A percentile compares a stretch with the other conserved stretches of the same genome.
Conservation (phyloP, 2,797 vertebrate species). For the Coregonus ussuriensis region DNA sequence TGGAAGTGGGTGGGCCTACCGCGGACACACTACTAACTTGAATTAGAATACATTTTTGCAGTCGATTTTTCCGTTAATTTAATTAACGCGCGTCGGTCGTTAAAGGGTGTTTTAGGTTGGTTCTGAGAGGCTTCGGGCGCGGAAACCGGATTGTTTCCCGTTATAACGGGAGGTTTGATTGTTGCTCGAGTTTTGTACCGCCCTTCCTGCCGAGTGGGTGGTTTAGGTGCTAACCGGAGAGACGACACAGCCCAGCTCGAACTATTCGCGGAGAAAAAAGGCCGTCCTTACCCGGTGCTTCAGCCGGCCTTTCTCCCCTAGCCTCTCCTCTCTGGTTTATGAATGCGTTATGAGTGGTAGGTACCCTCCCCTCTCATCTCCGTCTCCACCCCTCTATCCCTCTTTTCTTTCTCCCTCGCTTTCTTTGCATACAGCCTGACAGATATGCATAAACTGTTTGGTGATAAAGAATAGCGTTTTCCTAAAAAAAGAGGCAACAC, state of each 20-base stretch:
- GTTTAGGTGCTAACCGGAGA: conserved; percentile 86
- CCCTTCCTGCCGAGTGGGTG: conserved; percentile 86
- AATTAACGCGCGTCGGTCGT: conserved; percentile 41
- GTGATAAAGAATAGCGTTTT: conserved; percentile 66
- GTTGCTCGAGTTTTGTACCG: conserved; percentile 74
- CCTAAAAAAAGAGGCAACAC: conserved; percentile 33
- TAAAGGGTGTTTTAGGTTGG: conserved; percentile 35
- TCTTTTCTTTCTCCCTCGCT: neutral
- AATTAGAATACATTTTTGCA: conserved; percentile 68
- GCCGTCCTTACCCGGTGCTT: conserved; percentile 85
- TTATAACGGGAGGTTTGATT: conserved; percentile 65
- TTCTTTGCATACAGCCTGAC: conserved; percentile 49
- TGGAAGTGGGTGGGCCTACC: conserved; percentile 80
- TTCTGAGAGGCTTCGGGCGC: conserved; percentile 49
- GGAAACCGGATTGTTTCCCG: conserved; percentile 57
- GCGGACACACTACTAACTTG: conserved; percentile 72
- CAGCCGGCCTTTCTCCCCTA: conserved; percentile 89
- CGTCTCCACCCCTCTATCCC: conserved; percentile 81
- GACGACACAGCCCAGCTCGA: conserved; percentile 90
- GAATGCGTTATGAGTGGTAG: conserved; percentile 99
- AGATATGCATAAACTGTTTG: conserved; percentile 58
- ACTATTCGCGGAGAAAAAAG: conserved; percentile 91
- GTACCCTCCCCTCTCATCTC: conserved; percentile 84
- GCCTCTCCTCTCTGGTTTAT: conserved; percentile 91
- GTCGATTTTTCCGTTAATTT: conserved; percentile 63